Evolutionary conservation across 1,140 invertebrate species (phyloP), one percentile per base, ranked within the genome.

Genomic region (Diuraphis noxia): DNA sequence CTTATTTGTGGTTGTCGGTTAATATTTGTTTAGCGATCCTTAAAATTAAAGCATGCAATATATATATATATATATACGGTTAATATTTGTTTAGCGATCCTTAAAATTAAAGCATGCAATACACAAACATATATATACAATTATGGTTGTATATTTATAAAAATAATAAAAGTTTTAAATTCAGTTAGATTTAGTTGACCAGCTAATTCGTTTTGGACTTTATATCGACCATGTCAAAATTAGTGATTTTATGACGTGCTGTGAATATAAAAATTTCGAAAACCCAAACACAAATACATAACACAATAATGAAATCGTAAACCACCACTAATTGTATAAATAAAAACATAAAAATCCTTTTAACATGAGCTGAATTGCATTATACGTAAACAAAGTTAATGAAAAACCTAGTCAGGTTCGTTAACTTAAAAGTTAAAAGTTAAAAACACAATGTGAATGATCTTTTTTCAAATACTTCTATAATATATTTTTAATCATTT

Each of bases 341-440:
- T 43, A 43, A 84, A 82, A 82, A 82, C 81, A 82, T 41, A 82
- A 82, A 84, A 84, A 84, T 46, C 41, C 40, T 84, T 84, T 84
- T 84, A 84, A 84, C 30, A 43, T 43, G 41, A 46, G 30, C 82
- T 84, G 30, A 46, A 84, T 84, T 84, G 17, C 19, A 84, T 43
- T 46, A 84, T 84, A 19, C 13, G 81, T 84, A n/a, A 30, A 34
- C 5, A n/a, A 84, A 84, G 30, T 43, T 84, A 84, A 84, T 84
- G 82, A 41, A 84, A 84, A 82, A 84, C 13, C 40, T 84, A 43
- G 41, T 8, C n/a, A n/a, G 30, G 81, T 43, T 34, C n/a, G 82
- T 43, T n/a, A n/a, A n/a, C n/a, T n/a, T n/a, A n/a, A n/a, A n/a
- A n/a, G n/a, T n/a, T n/a, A 84, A 46, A 43, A 43, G 7, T 43